Percentiles rank a stretch among this genome's conserved stretches.
phyloP scores from a whole-genome alignment of 2,888 invertebrate species.

The Limnephilus marmoratus region DNA sequence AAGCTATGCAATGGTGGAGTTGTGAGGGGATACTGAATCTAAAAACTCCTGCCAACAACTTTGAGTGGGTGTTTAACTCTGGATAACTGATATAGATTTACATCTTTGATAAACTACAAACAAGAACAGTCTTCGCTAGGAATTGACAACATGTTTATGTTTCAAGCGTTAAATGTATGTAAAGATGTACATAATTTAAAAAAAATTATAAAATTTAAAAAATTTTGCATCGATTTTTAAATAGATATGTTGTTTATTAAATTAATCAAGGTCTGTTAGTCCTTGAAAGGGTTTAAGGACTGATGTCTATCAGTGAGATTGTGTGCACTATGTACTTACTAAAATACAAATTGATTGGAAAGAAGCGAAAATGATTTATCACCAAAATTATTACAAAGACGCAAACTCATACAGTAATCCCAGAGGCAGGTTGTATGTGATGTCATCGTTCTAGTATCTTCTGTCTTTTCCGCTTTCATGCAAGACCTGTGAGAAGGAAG shows the following conservation, averaged over 20 bases:
- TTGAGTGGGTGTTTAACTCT: conserved; percentile 59
- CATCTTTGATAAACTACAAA: neutral
- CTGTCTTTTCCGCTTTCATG: no score
- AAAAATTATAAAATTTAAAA: neutral
- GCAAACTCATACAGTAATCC: neutral
- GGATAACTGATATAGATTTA: neutral
- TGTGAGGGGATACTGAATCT: conserved; percentile 60
- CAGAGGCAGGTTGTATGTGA: no score
- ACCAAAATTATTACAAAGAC: neutral
- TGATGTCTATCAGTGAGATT: neutral
- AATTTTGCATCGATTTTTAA: neutral
- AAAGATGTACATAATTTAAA: neutral
- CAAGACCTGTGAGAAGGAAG: no score
- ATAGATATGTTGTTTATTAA: neutral
- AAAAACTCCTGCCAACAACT: conserved; percentile 55
- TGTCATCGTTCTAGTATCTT: no score
- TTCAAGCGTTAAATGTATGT: neutral
- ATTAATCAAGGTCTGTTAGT: neutral
- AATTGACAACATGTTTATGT: neutral
- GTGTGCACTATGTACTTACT: neutral
- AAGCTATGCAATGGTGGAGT: conserved; percentile 63
- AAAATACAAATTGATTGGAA: neutral
- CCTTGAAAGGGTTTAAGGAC: neutral
- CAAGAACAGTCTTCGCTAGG: conserved; percentile 13
- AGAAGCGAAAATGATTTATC: neutral